Base-by-base conservation (phyloP, 2,113 vertebrate species). In the Actenoides lindsayi region DNA sequence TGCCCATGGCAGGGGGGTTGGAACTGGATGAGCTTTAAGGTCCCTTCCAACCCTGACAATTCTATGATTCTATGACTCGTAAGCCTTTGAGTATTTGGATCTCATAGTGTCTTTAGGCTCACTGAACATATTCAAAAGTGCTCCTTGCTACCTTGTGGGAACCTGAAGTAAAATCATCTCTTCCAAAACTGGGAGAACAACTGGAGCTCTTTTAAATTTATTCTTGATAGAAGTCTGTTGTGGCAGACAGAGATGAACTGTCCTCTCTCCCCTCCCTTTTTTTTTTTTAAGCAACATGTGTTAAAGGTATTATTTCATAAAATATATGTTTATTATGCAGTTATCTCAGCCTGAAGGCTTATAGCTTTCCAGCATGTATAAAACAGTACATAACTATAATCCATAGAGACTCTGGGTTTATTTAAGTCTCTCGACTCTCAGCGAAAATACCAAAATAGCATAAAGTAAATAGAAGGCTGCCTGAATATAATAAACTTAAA, bases 271-370 rank as follows among this genome's bases (percentile, higher is more conserved):
- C 54, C 16, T 37, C 37, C 50, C 48, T 51, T 44, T 71, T 50
- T 82, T 84, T 60, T 88, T 42, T 89, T 69, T 42, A 20, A 65
- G 48, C 60, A 94, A 97, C 96, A 97, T 96, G 69, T 97, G 96
- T 80, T 97, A 97, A 97, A 97, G 80, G 85, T 93, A 97, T 97
- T 94, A 97, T 96, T 97, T 97, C 87, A 85, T 94, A 97, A 97
- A 97, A 97, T 96, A 91, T 83, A 88, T 73, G 60, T 97, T 97
- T 97, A 96, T 96, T 95, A 97, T 84, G 88, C 91, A 96, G 96
- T 94, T 97, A 96, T 97, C 96, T 97, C 96, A 94, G 96, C 96
- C 95, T 4, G 63, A 91, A 97, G 93, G 94, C 85, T 97, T 97
- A 97, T 91, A 74, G 75, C 39, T 97, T 96, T 95, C 95, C 89